phyloP scores from a whole-genome alignment of 2,888 invertebrate species.

The Hemicrepidius hirtus region DNA sequence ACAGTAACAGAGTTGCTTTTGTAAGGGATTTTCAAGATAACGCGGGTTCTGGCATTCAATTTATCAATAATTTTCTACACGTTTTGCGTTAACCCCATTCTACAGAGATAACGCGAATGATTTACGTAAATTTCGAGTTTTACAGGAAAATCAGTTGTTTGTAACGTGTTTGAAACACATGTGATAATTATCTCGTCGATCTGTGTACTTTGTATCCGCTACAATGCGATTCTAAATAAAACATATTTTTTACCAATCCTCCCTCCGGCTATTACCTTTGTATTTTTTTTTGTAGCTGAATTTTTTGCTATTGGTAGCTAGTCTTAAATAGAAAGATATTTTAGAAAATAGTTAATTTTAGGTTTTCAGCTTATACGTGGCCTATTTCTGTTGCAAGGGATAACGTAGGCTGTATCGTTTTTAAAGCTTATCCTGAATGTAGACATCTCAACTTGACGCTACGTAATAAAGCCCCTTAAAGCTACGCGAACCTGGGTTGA shows the following conservation, averaged over 20 bases:
- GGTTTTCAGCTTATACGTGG: too few relatives aligned
- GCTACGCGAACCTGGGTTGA: constrained; percentile 2
- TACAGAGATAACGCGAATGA: neutral
- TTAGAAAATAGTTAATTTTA: too few relatives aligned
- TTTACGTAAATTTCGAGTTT: constrained; percentile 4
- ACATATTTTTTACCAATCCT: too few relatives aligned
- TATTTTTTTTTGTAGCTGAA: too few relatives aligned
- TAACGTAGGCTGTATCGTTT: neutral
- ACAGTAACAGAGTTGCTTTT: too few relatives aligned
- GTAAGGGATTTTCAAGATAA: too few relatives aligned
- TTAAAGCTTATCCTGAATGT: constrained; percentile 3
- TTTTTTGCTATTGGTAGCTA: too few relatives aligned
- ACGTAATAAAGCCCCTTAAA: neutral
- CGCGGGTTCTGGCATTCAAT: too few relatives aligned
- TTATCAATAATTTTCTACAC: constrained; percentile 1
- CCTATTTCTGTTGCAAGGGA: neutral
- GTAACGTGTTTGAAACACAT: neutral
- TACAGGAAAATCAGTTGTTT: neutral
- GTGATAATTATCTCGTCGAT: constrained; percentile 4
- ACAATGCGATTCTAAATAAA: too few relatives aligned
- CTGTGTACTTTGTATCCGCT: too few relatives aligned
- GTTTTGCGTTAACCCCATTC: neutral
- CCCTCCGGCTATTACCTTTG: too few relatives aligned
- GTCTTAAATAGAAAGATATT: too few relatives aligned
- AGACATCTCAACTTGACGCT: neutral